A percentile compares a stretch with the other conserved stretches of the same genome.
Conservation (phyloP, 2,888 invertebrate genomes). For the Piscicola geometra region DNA sequence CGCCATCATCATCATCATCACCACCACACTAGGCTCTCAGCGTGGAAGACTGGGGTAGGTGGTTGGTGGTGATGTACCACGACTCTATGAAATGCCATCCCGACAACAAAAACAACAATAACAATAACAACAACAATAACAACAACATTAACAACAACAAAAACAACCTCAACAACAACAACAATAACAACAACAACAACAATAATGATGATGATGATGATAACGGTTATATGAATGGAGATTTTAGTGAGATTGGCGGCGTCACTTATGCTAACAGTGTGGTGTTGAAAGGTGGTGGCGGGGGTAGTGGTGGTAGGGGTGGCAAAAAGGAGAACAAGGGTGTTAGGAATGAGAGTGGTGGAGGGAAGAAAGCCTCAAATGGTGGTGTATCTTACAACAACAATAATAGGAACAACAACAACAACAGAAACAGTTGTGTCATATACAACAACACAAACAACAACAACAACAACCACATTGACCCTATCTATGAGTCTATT, state of each 20-base stretch:
- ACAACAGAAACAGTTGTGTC: background rate
- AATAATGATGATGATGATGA: background rate
- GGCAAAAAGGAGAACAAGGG: no score
- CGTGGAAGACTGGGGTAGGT: background rate
- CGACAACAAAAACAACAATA: conserved; percentile 21
- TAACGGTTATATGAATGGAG: no score
- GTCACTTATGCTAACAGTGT: no score
- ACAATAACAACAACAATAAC: conserved; percentile 1
- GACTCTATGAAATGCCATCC: background rate
- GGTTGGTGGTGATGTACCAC: conserved; percentile 9
- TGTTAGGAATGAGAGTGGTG: no score
- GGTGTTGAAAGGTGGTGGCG: no score
- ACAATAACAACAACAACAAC: background rate
- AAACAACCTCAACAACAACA: background rate
- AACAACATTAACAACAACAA: conserved; percentile 14
- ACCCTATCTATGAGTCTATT: no score
- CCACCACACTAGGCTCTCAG: conserved; percentile 5
- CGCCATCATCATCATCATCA: no score
- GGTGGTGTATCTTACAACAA: background rate
- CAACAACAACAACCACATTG: no score
- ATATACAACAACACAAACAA: background rate
- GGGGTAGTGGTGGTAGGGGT: no score
- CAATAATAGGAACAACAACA: background rate
- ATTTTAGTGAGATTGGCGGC: no score
- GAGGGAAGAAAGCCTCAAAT: no score